A percentile compares a stretch with the other conserved stretches of the same genome.
These are phyloP conservation scores for Chaetodon trifascialis DNA, from an alignment of 2,113 vertebrate species.

Conservation along the genomic window DNA sequence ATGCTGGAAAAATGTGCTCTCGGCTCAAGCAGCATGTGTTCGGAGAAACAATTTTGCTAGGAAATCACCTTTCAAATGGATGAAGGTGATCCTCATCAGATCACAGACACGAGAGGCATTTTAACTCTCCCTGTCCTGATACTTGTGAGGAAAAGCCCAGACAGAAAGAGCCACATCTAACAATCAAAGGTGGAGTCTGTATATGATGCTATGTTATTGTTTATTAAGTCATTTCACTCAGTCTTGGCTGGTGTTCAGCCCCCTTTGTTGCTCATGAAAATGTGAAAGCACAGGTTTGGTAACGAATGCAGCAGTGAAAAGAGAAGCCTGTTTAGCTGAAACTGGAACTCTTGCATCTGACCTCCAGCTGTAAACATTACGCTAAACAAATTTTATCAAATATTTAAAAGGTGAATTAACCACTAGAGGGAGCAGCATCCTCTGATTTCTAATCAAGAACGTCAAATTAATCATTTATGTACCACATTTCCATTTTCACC, in stretches of 20 bases:
- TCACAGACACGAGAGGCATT: constrained; percentile 80
- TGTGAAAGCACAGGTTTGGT: constrained; percentile 15
- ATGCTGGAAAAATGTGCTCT: constrained; percentile 87
- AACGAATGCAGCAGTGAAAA: constrained; percentile 25
- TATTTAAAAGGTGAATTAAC: constrained; percentile 7
- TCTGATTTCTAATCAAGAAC: constrained; percentile 2
- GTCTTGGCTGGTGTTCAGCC: constrained; percentile 41
- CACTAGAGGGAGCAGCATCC: constrained; percentile 22
- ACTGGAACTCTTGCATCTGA: neutral
- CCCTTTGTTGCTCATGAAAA: constrained; percentile 52
- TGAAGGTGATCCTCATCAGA: constrained; percentile 84
- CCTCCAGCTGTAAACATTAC: constrained; percentile 10
- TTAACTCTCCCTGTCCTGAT: constrained; percentile 84
- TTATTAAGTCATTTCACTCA: constrained; percentile 64
- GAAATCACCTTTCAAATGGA: constrained; percentile 84
- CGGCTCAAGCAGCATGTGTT: constrained; percentile 85
- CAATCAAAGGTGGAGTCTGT: constrained; percentile 66
- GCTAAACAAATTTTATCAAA: neutral
- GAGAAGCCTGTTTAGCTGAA: neutral
- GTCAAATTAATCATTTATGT: constrained; percentile 2
- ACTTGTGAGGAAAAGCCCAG: constrained; percentile 76
- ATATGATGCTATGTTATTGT: constrained; percentile 57
- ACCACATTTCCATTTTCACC: constrained; percentile 7
- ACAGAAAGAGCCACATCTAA: constrained; percentile 54
- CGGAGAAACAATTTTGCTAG: constrained; percentile 86